phyloP scores from a whole-genome alignment of 2,113 vertebrate genomes.

The Xenus cinereus region DNA sequence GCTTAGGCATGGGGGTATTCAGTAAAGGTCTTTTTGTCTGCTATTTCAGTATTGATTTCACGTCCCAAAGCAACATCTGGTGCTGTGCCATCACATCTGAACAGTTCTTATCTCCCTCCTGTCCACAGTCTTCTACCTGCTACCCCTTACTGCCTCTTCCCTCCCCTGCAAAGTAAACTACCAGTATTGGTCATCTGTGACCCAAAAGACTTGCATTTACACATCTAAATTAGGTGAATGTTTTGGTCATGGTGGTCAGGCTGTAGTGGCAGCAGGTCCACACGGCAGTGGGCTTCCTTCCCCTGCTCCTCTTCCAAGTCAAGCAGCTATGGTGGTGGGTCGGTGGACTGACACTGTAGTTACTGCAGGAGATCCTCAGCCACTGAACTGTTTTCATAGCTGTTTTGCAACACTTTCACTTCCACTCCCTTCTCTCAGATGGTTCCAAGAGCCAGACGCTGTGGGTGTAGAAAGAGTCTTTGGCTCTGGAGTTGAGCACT shows the following conservation, averaged over 20 bases:
- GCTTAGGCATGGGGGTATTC: background rate
- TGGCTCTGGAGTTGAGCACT: slow-evolving; percentile 2
- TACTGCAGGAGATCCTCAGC: background rate
- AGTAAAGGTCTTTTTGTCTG: background rate
- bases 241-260: background rate
- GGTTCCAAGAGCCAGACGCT: background rate
- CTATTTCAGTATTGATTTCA: background rate
- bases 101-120: background rate
- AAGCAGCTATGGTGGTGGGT: background rate
- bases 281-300: background rate
- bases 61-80: background rate
- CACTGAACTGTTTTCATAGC: background rate
- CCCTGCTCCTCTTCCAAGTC: background rate
- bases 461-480: background rate
- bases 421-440: background rate
- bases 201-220: background rate
- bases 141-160: background rate
- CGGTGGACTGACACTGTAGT: background rate
- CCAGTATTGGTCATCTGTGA: background rate
- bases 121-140: background rate
- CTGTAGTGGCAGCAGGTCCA: background rate
- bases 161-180: background rate
- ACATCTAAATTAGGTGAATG: background rate
- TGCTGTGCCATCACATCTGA: background rate
- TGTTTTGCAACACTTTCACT: background rate